Percentiles rank a stretch among this genome's conserved stretches.
Evolutionary conservation across 2,113 vertebrate genomes (phyloP).

Genomic region (Rhodinocichla rosea): DNA sequence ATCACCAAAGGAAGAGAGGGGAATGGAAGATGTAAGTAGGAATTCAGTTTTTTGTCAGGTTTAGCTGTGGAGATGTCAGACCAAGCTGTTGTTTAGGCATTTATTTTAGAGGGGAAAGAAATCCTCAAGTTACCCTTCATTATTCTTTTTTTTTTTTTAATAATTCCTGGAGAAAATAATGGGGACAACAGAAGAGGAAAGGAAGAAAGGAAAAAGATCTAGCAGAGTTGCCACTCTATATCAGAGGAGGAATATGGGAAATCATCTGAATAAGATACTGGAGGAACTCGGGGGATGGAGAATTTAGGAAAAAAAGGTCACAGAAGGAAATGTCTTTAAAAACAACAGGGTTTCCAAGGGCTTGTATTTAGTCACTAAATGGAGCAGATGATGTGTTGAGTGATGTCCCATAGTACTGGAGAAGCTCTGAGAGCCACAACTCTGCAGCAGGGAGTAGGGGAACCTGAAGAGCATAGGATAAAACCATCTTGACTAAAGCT

Average conservation of each 20-base stretch:
- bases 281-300: not conserved
- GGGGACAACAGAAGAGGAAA: not conserved
- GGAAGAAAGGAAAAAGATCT: not conserved
- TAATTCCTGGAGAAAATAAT: not conserved
- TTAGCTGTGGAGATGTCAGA: not conserved
- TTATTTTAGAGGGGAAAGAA: not conserved
- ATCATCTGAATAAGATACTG: not conserved
- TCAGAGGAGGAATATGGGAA: not conserved
- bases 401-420: not conserved
- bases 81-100: not conserved
- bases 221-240: not conserved
- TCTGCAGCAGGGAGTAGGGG: not conserved
- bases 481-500: not conserved
- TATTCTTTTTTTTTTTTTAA: too few species aligned
- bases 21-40: not conserved
- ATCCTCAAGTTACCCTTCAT: fast-evolving
- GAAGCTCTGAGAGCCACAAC: not conserved
- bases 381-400: not conserved
- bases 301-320: not conserved
- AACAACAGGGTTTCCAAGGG: not conserved
- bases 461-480: not conserved
- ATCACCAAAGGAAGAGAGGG: not conserved
- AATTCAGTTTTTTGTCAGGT: not conserved
- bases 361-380: not conserved
- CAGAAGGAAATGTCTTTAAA: not conserved